Evolutionary conservation across 2,113 vertebrate genomes (phyloP).

Genomic region (Larimichthys crocea): DNA sequence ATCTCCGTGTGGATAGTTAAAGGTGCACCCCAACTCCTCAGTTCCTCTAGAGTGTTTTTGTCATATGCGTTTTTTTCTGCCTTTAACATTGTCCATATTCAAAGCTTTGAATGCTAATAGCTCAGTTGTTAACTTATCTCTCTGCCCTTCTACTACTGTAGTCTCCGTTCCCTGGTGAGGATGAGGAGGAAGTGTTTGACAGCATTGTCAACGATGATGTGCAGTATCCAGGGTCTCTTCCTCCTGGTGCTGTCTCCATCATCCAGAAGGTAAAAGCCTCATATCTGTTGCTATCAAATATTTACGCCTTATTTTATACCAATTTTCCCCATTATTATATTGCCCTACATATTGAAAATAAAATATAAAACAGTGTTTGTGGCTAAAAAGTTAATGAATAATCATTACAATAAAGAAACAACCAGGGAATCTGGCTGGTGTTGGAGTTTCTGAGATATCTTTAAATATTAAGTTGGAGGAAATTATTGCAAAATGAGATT

Average conservation of each 20-base stretch:
- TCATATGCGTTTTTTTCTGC: not conserved
- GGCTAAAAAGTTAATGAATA: not conserved
- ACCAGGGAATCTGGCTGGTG: not conserved
- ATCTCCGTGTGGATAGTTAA: not conserved
- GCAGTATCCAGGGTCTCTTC: slow-evolving; percentile 89
- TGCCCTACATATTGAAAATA: too few relatives aligned
- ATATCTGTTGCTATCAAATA: not conserved
- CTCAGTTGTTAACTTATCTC: not conserved
- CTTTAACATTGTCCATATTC: not conserved
- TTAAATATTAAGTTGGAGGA: not conserved
- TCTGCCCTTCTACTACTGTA: slow-evolving; percentile 52
- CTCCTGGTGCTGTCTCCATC: slow-evolving; percentile 87
- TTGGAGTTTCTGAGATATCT: not conserved
- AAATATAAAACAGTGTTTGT: not conserved
- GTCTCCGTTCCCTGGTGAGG: slow-evolving; percentile 97
- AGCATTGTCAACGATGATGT: slow-evolving; percentile 95
- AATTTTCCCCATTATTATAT: not conserved
- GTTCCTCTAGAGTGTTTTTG: not conserved
- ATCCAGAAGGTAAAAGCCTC: slow-evolving; percentile 88
- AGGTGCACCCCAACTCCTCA: not conserved
- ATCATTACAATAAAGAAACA: not conserved
- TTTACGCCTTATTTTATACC: not conserved
- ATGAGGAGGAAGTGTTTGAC: slow-evolving; percentile 98
- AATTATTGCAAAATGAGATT: not conserved
- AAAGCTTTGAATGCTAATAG: not conserved